phyloP scores from a whole-genome alignment of 2,888 invertebrate genomes.

The Arctia plantaginis region DNA sequence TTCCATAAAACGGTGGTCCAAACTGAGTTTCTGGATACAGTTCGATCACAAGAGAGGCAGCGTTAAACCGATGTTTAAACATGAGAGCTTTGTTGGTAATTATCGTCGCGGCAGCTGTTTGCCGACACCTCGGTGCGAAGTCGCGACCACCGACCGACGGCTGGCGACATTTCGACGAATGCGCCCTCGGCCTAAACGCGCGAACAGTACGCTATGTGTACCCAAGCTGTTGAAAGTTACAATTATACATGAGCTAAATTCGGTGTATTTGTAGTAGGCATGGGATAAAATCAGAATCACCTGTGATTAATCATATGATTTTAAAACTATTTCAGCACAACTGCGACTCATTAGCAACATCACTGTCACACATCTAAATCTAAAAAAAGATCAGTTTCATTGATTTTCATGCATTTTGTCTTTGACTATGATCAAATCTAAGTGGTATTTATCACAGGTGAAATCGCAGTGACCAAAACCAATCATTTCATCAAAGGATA shows the following conservation, averaged over 20 bases:
- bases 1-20: slow-evolving; percentile 55
- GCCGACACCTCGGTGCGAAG: slow-evolving; percentile 82
- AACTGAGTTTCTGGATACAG: slow-evolving; percentile 61
- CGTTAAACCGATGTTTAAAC: slow-evolving; percentile 75
- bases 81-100: slow-evolving; percentile 81
- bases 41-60: slow-evolving; percentile 59
- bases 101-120: slow-evolving; percentile 82
- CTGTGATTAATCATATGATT: too few relatives aligned
- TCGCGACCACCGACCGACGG: slow-evolving; percentile 83
- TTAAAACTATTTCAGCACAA: too few relatives aligned
- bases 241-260: slow-evolving; percentile 45
- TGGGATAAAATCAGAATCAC: too few relatives aligned
- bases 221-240: slow-evolving; percentile 59
- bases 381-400: too few relatives aligned
- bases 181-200: slow-evolving; percentile 60
- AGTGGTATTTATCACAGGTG: too few relatives aligned
- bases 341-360: too few relatives aligned
- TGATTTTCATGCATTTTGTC: too few relatives aligned
- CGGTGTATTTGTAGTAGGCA: slow-evolving; percentile 10
- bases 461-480: too few relatives aligned
- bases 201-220: slow-evolving; percentile 57
- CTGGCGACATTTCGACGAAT: slow-evolving; percentile 80
- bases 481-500: too few relatives aligned
- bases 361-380: too few relatives aligned
- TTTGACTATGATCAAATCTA: too few relatives aligned